Conservation (phyloP, 2,113 vertebrate genomes). For the Thymallus thymallus region DNA sequence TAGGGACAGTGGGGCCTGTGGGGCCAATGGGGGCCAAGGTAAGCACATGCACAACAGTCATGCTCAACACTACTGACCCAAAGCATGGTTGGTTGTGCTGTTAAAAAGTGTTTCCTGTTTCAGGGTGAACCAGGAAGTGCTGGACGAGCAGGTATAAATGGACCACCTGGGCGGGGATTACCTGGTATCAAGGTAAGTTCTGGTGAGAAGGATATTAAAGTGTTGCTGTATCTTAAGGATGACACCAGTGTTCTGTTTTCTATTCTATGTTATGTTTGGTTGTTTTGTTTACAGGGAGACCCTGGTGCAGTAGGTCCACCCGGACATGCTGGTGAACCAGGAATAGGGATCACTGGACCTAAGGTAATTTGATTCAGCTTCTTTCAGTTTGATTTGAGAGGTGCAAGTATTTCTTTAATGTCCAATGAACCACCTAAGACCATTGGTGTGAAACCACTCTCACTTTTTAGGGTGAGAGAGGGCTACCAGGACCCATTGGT, state of each 20-base stretch:
- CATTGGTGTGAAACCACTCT: too few species aligned
- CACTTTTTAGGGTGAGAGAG: slow-evolving; percentile 74
- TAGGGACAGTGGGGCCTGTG: slow-evolving; percentile 58
- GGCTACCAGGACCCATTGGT: slow-evolving; percentile 69
- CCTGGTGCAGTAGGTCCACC: slow-evolving; percentile 72
- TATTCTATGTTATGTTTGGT: background rate
- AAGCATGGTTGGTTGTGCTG: background rate
- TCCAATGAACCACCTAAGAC: too few species aligned
- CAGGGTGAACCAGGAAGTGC: slow-evolving; percentile 68
- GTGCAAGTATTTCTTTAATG: too few species aligned
- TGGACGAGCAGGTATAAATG: slow-evolving; percentile 60
- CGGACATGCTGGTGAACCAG: slow-evolving; percentile 74
- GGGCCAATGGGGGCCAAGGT: slow-evolving; percentile 72
- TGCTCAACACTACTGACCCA: background rate
- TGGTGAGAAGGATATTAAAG: background rate
- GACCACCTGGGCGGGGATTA: slow-evolving; percentile 60
- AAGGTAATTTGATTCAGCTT: slow-evolving; percentile 69
- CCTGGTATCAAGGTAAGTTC: slow-evolving; percentile 65
- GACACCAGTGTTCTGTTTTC: background rate
- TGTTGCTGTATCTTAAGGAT: background rate
- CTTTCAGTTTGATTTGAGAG: too few species aligned
- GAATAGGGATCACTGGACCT: slow-evolving; percentile 68
- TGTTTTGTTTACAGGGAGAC: slow-evolving; percentile 74
- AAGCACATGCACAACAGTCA: background rate
- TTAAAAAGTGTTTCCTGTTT: slow-evolving; percentile 10